These are phyloP conservation scores for Malacosoma neustria DNA, from an alignment of 2,888 invertebrate species.

Conservation along the genomic window DNA sequence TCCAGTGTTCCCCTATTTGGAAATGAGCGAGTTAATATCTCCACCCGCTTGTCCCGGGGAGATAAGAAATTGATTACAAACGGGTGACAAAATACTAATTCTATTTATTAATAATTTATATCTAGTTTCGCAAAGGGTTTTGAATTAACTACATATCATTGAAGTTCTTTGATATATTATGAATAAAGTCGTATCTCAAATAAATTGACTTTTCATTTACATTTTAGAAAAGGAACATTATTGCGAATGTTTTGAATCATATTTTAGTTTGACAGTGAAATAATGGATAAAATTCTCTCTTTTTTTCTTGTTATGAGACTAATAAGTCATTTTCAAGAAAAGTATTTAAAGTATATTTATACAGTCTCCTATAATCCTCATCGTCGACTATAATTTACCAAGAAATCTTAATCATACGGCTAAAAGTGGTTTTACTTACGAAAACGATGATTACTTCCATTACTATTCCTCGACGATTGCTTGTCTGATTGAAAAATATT, in stretches of 20 bases:
- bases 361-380: no score
- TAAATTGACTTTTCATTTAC: no score
- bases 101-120: slow-evolving; percentile 14
- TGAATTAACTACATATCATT: slow-evolving; percentile 1
- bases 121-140: slow-evolving; percentile 2
- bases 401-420: neutral
- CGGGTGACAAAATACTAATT: slow-evolving; percentile 15
- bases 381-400: neutral
- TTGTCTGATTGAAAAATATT: neutral
- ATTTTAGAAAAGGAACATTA: no score
- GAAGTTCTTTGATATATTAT: neutral
- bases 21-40: slow-evolving; percentile 1
- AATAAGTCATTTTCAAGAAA: no score
- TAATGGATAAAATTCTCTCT: no score
- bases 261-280: no score
- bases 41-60: slow-evolving; percentile 10
- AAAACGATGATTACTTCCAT: neutral
- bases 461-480: neutral
- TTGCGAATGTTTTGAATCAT: no score
- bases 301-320: no score
- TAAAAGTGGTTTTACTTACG: neutral
- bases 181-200: neutral
- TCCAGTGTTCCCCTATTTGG: neutral
- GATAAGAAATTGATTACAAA: slow-evolving; percentile 17
- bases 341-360: no score